Evolutionary conservation across 2,888 invertebrate genomes (phyloP).

Genomic region (Drosophila gaucha): DNA sequence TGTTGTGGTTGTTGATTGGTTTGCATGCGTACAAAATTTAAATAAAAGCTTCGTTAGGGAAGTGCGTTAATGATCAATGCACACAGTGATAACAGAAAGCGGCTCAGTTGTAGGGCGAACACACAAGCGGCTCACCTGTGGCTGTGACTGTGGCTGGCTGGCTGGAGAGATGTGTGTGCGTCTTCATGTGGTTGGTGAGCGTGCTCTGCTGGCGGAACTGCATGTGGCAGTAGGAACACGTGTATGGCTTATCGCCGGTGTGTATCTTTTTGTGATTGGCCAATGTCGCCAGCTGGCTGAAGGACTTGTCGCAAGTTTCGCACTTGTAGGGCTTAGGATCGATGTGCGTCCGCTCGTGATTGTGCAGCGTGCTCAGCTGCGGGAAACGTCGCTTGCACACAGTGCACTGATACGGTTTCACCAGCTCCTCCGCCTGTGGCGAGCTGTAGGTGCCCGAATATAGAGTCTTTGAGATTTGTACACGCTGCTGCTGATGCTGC

Average conservation of each 20-base stretch:
- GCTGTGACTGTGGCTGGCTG: slow-evolving; percentile 70
- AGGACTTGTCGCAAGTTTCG: slow-evolving; percentile 82
- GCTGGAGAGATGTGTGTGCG: slow-evolving; percentile 77
- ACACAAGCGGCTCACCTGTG: slow-evolving; percentile 81
- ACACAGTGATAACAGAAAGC: slow-evolving; percentile 81
- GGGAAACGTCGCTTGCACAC: slow-evolving; percentile 82
- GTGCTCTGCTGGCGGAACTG: slow-evolving; percentile 83
- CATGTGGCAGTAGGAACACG: slow-evolving; percentile 83
- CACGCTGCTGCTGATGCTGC: slow-evolving; percentile 75
- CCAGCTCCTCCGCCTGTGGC: slow-evolving; percentile 82
- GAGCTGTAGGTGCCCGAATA: slow-evolving; percentile 82
- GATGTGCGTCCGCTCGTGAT: slow-evolving; percentile 82
- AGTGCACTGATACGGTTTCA: slow-evolving; percentile 82
- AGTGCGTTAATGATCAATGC: slow-evolving; percentile 80
- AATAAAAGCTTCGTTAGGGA: slow-evolving; percentile 84
- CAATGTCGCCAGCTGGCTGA: slow-evolving; percentile 81
- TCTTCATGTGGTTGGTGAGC: slow-evolving; percentile 83
- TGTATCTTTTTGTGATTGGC: slow-evolving; percentile 83
- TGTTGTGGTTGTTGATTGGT: slow-evolving; percentile 39
- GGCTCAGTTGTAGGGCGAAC: slow-evolving; percentile 82
- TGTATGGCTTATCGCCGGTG: slow-evolving; percentile 82
- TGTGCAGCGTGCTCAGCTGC: slow-evolving; percentile 82
- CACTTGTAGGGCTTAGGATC: slow-evolving; percentile 83
- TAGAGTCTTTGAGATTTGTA: slow-evolving; percentile 82
- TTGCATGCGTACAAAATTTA: slow-evolving; percentile 83